Percentiles rank a stretch among this genome's conserved stretches.
Conservation (phyloP, 2,797 vertebrate species). For the Rachycentron canadum region DNA sequence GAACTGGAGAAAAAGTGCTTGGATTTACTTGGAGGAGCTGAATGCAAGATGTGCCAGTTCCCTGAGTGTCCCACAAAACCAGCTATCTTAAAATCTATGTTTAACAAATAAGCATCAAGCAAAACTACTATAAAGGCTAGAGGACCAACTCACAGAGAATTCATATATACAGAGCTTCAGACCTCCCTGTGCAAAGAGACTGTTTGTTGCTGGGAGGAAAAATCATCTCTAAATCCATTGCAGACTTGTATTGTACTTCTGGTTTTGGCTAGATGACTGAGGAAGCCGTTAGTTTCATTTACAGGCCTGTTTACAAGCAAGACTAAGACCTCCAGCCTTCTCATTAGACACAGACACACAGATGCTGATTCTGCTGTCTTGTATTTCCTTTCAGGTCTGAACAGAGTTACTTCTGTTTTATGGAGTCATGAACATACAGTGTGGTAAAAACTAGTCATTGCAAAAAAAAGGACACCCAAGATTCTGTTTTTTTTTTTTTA, state of each 20-base stretch:
- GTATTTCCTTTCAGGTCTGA: conserved; percentile 22
- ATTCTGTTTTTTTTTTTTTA: not conserved
- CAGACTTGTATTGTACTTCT: conserved; percentile 62
- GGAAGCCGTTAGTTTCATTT: conserved; percentile 66
- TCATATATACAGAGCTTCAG: conserved; percentile 9
- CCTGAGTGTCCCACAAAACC: conserved; percentile 4
- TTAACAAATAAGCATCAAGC: conserved; percentile 5
- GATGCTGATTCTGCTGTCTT: conserved; percentile 43
- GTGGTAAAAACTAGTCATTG: not conserved
- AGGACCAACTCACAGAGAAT: not conserved
- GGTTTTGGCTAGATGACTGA: conserved; percentile 61
- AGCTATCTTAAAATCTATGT: not conserved
- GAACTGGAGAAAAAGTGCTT: not conserved
- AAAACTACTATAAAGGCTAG: not conserved
- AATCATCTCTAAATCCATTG: conserved; percentile 45
- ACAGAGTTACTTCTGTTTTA: conserved; percentile 4
- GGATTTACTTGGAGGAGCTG: not conserved
- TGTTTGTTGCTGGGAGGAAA: conserved; percentile 52
- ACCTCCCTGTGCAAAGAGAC: conserved; percentile 43
- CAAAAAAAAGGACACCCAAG: not conserved
- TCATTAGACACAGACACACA: conserved; percentile 40
- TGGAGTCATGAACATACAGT: conserved; percentile 1
- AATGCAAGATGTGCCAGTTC: not conserved
- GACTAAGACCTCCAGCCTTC: conserved; percentile 51
- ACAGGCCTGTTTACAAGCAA: conserved; percentile 72